Percentiles rank a stretch among this genome's conserved stretches.
Conservation (phyloP, 2,888 invertebrate species). For the Machimus rusticus region DNA sequence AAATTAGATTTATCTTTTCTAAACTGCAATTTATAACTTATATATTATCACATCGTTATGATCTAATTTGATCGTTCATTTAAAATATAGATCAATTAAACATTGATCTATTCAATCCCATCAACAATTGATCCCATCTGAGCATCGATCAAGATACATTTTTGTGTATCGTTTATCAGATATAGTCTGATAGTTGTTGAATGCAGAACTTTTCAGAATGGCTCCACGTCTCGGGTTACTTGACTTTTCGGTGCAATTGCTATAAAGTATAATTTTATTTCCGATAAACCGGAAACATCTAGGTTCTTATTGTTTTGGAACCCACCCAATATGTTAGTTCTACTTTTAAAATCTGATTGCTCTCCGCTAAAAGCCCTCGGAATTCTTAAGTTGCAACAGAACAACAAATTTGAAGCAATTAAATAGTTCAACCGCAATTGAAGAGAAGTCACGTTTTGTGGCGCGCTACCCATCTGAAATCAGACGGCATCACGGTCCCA, state of each 20-base stretch:
- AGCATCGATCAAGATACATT: too few species aligned
- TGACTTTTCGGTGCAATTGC: too few species aligned
- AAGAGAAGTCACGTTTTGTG: background rate
- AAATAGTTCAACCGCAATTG: background rate
- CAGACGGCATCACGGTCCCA: background rate
- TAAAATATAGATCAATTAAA: too few species aligned
- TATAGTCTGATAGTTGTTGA: background rate
- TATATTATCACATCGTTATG: background rate
- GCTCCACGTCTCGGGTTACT: too few species aligned
- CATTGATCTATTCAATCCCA: too few species aligned
- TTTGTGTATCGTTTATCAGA: too few species aligned
- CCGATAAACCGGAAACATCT: background rate
- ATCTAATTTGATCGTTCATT: too few species aligned
- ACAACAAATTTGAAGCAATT: background rate
- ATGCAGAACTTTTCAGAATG: background rate
- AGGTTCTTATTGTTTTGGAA: background rate
- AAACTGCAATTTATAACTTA: background rate
- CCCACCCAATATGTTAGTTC: background rate
- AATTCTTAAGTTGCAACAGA: background rate
- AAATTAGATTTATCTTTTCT: background rate
- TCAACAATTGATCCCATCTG: too few species aligned
- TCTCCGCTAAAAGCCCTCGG: background rate
- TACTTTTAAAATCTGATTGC: background rate
- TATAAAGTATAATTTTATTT: background rate
- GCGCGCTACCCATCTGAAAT: background rate